Conservation (phyloP, 2,113 vertebrate species). For the Columbina picui region DNA sequence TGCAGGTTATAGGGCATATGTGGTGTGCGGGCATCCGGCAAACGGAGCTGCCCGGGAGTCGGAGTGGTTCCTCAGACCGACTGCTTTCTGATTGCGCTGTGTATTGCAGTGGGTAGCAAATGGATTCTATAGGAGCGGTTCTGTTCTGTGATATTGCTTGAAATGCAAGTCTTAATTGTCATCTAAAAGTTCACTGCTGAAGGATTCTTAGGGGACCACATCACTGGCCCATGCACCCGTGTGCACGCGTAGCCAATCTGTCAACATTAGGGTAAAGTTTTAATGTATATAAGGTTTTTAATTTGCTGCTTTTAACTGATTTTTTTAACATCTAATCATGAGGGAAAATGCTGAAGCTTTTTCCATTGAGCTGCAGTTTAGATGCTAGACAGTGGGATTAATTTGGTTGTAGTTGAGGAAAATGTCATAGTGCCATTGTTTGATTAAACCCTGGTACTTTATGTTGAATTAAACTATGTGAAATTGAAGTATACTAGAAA, state of each 20-base stretch:
- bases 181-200: accelerated
- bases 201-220: no score
- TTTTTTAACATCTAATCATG: accelerated
- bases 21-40: accelerated
- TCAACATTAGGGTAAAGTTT: neutral
- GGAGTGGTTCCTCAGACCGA: accelerated
- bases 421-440: neutral
- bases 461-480: neutral
- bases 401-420: neutral
- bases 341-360: neutral
- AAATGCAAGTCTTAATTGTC: neutral
- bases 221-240: accelerated
- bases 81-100: neutral
- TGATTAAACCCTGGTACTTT: neutral
- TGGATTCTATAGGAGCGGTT: accelerated
- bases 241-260: accelerated
- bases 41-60: neutral
- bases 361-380: accelerated
- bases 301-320: neutral
- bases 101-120: accelerated
- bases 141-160: accelerated
- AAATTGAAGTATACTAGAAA: neutral
- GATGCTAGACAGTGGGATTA: neutral
- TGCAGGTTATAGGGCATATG: accelerated
- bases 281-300: accelerated